A percentile compares a stretch with the other conserved stretches of the same genome.
Conservation (phyloP, 2,888 invertebrate genomes). For the Altica lythri region DNA sequence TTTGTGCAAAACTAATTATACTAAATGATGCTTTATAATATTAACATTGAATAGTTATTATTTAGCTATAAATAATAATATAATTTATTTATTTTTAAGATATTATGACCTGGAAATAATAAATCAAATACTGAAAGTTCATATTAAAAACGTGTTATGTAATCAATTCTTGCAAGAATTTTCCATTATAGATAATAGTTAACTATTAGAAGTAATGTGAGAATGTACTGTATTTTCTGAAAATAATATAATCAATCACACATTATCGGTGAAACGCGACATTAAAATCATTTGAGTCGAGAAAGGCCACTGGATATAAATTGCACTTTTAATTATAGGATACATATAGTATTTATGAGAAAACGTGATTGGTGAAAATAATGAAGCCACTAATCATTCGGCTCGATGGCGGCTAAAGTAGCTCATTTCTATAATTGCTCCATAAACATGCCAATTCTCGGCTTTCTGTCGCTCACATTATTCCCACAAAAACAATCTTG, state of each 20-base stretch:
- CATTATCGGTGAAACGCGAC: conserved; percentile 38
- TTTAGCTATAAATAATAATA: too few relatives aligned
- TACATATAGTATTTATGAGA: conserved; percentile 51
- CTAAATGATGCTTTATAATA: too few relatives aligned
- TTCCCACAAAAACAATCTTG: conserved; percentile 39
- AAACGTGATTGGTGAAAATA: conserved; percentile 55
- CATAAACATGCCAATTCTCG: conserved; percentile 56
- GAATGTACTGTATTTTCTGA: too few relatives aligned
- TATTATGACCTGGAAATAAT: too few relatives aligned
- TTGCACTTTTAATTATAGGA: conserved; percentile 55
- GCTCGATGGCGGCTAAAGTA: conserved; percentile 55
- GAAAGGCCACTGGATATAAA: conserved; percentile 51
- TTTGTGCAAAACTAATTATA: too few relatives aligned
- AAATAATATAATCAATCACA: conserved; percentile 12
- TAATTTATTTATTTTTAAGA: too few relatives aligned
- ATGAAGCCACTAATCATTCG: conserved; percentile 57
- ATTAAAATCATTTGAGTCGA: conserved; percentile 42
- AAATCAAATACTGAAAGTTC: too few relatives aligned
- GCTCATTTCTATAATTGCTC: conserved; percentile 57
- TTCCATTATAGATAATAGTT: too few relatives aligned
- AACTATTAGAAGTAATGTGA: too few relatives aligned
- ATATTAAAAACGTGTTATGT: too few relatives aligned
- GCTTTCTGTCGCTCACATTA: conserved; percentile 32
- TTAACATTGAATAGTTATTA: too few relatives aligned
- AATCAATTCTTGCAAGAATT: too few relatives aligned